Base-by-base conservation (phyloP, 2,888 invertebrate genomes). In the Selenia dentaria region DNA sequence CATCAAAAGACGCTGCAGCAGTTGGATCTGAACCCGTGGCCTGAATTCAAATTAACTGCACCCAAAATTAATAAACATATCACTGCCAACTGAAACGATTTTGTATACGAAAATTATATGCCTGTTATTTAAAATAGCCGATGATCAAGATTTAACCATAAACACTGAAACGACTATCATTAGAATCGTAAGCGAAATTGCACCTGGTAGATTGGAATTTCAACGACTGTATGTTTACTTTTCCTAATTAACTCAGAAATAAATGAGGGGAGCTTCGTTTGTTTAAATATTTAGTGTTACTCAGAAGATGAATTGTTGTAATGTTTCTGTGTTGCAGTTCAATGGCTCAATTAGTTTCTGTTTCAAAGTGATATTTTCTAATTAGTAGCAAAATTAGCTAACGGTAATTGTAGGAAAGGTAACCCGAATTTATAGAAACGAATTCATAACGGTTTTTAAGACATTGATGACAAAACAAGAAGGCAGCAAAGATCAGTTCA, bases 31-130 rank as follows among this genome's bases (percentile, higher is more conserved):
- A 48, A 51, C 5, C 43, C 39, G 53, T 41, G 57, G 45, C 57
- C 57, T 50, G 39, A 49, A 48, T 57, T 37, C 27, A 43, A 45
- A 53, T 57, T 57, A 44, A 57, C 48, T 41, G 51, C 45, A 43
- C 45, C 48, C 42, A 43, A 46, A 33, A 52, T 51, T 48, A 53
- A 52, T 55, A 57, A 3, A 16, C 16, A 2, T 53, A 52, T 33
- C 41, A 31, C 47, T 57, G 52, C 55, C 51, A 52, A 57, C 45
- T 42, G 38, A 50, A 31, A 49, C 38, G 38, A 28, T 49, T 38
- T 13, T 36, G 20, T 28, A n/a, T n/a, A 24, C 16, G 27, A 27
- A 25, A 33, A 28, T 36, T 32, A 37, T 25, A 39, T 32, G 14
- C 3, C 2, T 31, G 13, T 10, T 39, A 32, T 39, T 25, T 39